Percentiles rank a stretch among this genome's conserved stretches.
Conservation (phyloP, 2,113 vertebrate species). For the Mesembrinibis cayennensis region DNA sequence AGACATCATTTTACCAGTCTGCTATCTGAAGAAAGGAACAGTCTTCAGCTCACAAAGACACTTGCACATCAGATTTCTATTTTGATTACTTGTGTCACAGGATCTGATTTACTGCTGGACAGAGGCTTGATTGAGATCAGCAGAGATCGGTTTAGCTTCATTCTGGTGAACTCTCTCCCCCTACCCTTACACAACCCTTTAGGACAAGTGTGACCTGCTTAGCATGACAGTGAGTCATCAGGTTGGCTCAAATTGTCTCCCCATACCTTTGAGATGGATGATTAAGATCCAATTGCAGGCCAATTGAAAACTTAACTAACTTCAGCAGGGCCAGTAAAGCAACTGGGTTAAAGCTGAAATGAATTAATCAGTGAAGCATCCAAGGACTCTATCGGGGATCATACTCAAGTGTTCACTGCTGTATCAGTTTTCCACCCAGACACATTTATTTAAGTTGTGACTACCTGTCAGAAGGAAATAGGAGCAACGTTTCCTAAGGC, state of each 20-base stretch:
- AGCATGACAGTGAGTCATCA: conserved; percentile 64
- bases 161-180: not conserved
- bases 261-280: not conserved
- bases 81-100: conserved; percentile 44
- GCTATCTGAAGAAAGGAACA: conserved; percentile 30
- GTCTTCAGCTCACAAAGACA: conserved; percentile 18
- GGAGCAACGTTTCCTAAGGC: not conserved
- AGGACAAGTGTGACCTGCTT: conserved; percentile 57
- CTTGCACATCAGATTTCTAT: conserved; percentile 41
- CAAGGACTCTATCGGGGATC: not conserved
- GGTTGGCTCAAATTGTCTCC: conserved; percentile 26
- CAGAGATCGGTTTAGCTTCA: conserved; percentile 7
- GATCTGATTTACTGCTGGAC: conserved; percentile 50
- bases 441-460: conserved; percentile 22
- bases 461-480: conserved; percentile 29
- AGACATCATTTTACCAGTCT: conserved; percentile 35
- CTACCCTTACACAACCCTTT: not conserved
- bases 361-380: conserved; percentile 48
- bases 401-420: not conserved
- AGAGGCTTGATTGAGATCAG: conserved; percentile 29
- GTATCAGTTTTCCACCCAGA: conserved; percentile 28
- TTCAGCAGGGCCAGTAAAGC: not conserved
- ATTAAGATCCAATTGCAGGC: conserved; percentile 53
- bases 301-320: conserved; percentile 19
- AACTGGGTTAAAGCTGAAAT: conserved; percentile 46